A percentile compares a stretch with the other conserved stretches of the same genome.
Conservation (phyloP, 2,797 vertebrate species). For the Carcharodon carcharias region DNA sequence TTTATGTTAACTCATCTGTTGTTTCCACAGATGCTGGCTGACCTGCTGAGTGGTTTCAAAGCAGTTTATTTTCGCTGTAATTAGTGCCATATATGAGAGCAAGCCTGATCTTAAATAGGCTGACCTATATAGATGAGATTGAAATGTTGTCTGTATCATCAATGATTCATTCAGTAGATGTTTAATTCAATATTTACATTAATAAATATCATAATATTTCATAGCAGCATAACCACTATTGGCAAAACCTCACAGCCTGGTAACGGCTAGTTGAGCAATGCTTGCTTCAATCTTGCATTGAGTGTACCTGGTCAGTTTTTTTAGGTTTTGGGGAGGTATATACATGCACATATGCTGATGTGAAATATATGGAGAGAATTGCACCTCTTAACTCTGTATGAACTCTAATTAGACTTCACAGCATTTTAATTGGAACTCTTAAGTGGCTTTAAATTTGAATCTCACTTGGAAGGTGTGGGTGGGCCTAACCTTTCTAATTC, state of each 20-base stretch:
- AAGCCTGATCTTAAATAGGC: not conserved
- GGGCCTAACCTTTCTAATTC: not conserved
- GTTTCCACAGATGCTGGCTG: not conserved
- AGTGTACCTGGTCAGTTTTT: not conserved
- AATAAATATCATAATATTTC: not conserved
- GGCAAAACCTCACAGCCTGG: not conserved
- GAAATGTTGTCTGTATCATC: not conserved
- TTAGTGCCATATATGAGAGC: not conserved
- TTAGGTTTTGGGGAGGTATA: not conserved
- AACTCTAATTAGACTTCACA: not conserved
- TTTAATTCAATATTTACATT: not conserved
- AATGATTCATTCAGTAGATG: not conserved
- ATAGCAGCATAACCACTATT: not conserved
- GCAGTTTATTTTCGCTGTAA: not conserved
- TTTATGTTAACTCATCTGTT: not conserved
- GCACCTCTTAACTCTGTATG: too few species aligned
- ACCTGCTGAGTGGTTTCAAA: not conserved
- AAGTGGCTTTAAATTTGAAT: not conserved
- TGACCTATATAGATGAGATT: not conserved
- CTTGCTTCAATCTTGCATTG: not conserved
- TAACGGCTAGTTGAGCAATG: not conserved
- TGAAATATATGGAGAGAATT: not conserved
- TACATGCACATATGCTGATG: not conserved
- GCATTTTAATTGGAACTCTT: not conserved
- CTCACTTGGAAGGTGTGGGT: not conserved